Percentiles rank a stretch among this genome's conserved stretches.
phyloP scores from a whole-genome alignment of 2,113 vertebrate genomes.

The Rattus rattus region DNA sequence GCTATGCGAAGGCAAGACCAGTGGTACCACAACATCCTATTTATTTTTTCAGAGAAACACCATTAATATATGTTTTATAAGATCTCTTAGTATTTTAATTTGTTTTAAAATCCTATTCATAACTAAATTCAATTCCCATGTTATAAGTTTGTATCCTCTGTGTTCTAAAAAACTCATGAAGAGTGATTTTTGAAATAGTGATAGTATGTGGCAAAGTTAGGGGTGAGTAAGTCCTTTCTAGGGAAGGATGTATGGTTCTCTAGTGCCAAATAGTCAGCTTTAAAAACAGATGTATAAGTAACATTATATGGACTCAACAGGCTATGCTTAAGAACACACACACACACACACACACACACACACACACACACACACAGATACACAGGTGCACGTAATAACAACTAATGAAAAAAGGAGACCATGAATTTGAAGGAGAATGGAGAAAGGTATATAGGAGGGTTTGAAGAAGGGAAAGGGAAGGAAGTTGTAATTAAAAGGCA shows the following conservation, averaged over 20 bases:
- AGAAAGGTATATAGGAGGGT: not conserved
- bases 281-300: not conserved
- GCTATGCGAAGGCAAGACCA: not conserved
- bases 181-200: not conserved
- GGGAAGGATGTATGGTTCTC: not conserved
- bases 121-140: not conserved
- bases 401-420: not conserved
- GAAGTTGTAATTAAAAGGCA: not conserved
- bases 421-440: not conserved
- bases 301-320: not conserved
- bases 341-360: too few relatives aligned
- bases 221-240: not conserved
- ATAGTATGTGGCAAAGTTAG: not conserved
- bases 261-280: not conserved
- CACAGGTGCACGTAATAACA: not conserved
- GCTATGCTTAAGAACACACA: not conserved
- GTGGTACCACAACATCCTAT: not conserved
- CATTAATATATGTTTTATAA: not conserved
- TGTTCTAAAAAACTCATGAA: not conserved
- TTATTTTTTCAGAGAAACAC: conserved; percentile 29
- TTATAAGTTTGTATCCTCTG: not conserved
- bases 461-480: not conserved
- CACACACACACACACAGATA: not conserved
- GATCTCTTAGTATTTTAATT: conserved; percentile 18
- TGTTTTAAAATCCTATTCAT: not conserved